These are phyloP conservation scores for Archips xylosteana DNA, from an alignment of 2,888 invertebrate species.

Conservation along the genomic window DNA sequence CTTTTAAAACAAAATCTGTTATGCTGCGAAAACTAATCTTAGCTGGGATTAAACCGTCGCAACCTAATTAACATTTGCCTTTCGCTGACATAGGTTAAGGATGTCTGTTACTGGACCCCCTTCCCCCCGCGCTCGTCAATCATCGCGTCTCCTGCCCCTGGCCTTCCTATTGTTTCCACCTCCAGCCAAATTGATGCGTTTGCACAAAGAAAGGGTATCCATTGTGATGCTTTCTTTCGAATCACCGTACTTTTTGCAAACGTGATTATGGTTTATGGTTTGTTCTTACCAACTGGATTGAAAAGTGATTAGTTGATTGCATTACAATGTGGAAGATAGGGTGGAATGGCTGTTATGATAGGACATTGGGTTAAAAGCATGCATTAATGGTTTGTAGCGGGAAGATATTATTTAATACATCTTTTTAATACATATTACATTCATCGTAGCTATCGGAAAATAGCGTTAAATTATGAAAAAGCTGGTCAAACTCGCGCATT, in stretches of 20 bases:
- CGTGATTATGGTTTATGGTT: slow-evolving; percentile 37
- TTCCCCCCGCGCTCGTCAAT: slow-evolving; percentile 63
- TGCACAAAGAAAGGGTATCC: slow-evolving; percentile 60
- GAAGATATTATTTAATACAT: too few relatives aligned
- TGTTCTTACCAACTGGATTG: slow-evolving; percentile 5
- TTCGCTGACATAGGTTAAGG: slow-evolving; percentile 32
- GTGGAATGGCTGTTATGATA: neutral
- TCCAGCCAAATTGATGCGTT: slow-evolving; percentile 63
- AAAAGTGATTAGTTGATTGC: neutral
- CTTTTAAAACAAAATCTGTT: neutral
- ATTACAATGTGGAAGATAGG: neutral
- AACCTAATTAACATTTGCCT: slow-evolving; percentile 7
- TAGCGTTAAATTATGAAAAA: too few relatives aligned
- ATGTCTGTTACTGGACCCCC: slow-evolving; percentile 34
- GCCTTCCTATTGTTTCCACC: slow-evolving; percentile 59
- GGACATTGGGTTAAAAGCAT: neutral
- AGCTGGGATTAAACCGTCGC: neutral
- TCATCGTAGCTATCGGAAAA: too few relatives aligned
- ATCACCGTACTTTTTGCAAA: slow-evolving; percentile 50
- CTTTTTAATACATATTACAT: too few relatives aligned
- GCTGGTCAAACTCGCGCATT: too few relatives aligned
- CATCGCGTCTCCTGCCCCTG: slow-evolving; percentile 56
- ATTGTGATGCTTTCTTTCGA: slow-evolving; percentile 56
- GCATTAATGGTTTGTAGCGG: too few relatives aligned
- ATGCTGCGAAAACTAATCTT: neutral